These are phyloP conservation scores for Brachycybe producta DNA, from an alignment of 2,888 invertebrate species.

Conservation along the genomic window DNA sequence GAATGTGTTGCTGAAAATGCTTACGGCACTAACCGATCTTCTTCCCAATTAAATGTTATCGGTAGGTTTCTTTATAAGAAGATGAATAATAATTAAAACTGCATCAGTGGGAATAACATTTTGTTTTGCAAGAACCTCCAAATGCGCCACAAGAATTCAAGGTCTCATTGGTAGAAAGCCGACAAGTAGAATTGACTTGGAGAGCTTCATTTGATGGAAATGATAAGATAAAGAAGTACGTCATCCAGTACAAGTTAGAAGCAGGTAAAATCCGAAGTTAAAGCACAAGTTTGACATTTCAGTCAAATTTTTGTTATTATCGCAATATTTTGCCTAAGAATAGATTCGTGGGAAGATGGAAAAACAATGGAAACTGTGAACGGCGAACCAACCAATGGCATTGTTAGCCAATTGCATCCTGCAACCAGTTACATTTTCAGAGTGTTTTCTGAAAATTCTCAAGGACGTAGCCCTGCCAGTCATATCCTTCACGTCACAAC, in stretches of 20 bases:
- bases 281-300: too few relatives aligned
- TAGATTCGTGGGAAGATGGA: constrained; percentile 14
- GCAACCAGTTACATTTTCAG: constrained; percentile 16
- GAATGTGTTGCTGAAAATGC: constrained; percentile 19
- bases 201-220: neutral
- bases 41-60: constrained; percentile 14
- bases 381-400: constrained; percentile 13
- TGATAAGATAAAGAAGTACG: constrained; percentile 29
- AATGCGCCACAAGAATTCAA: neutral
- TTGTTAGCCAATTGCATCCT: constrained; percentile 14
- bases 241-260: constrained; percentile 31
- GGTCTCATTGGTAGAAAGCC: neutral
- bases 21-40: constrained; percentile 15
- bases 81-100: neutral
- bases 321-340: too few relatives aligned
- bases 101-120: constrained; percentile 1
- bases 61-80: constrained; percentile 16
- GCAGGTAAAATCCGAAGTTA: too few relatives aligned
- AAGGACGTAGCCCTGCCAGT: constrained; percentile 24
- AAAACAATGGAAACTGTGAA: constrained; percentile 14
- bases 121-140: neutral
- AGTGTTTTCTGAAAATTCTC: constrained; percentile 9
- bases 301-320: too few relatives aligned
- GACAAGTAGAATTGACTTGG: neutral
- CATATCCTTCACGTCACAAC: constrained; percentile 29